A percentile compares a stretch with the other conserved stretches of the same genome.
Conservation (phyloP, 2,888 invertebrate genomes). For the Carterocephalus palaemon region DNA sequence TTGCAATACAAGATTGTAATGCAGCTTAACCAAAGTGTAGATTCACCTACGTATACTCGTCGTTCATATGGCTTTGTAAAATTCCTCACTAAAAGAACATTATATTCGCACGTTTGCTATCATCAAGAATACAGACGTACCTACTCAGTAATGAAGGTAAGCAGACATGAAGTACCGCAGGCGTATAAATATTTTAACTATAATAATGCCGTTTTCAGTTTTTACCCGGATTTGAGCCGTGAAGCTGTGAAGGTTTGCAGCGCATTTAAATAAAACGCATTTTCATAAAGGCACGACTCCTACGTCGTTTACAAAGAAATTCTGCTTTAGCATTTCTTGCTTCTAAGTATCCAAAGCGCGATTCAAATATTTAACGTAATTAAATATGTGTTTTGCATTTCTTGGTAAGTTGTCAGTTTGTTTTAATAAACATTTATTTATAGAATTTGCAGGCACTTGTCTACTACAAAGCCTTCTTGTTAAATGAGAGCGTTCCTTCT, state of each 20-base stretch:
- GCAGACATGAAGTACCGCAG: slow-evolving; percentile 11
- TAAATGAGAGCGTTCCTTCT: no score
- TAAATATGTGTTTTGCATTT: slow-evolving; percentile 13
- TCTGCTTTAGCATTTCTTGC: slow-evolving; percentile 20
- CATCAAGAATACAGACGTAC: slow-evolving; percentile 13
- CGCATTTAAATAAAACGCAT: slow-evolving; percentile 23
- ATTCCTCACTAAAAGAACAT: slow-evolving; percentile 6
- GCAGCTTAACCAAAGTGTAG: no score
- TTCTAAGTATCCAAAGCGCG: slow-evolving; percentile 21
- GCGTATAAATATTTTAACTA: slow-evolving; percentile 20
- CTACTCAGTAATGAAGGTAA: slow-evolving; percentile 10
- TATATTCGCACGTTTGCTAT: slow-evolving; percentile 14
- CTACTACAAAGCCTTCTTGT: not conserved
- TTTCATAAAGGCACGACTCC: slow-evolving; percentile 22
- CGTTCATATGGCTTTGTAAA: no score
- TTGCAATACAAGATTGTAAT: no score
- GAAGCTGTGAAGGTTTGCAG: slow-evolving; percentile 18
- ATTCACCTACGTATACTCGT: no score
- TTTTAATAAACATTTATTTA: slow-evolving; percentile 1
- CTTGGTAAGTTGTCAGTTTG: slow-evolving; percentile 3
- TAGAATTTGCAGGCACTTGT: not conserved
- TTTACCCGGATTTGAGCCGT: slow-evolving; percentile 13
- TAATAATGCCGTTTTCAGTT: slow-evolving; percentile 24
- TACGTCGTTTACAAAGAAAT: slow-evolving; percentile 20
- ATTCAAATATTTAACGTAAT: slow-evolving; percentile 19